Evolutionary conservation across 2,797 vertebrate genomes (phyloP).

Genomic region (Limosa lapponica): DNA sequence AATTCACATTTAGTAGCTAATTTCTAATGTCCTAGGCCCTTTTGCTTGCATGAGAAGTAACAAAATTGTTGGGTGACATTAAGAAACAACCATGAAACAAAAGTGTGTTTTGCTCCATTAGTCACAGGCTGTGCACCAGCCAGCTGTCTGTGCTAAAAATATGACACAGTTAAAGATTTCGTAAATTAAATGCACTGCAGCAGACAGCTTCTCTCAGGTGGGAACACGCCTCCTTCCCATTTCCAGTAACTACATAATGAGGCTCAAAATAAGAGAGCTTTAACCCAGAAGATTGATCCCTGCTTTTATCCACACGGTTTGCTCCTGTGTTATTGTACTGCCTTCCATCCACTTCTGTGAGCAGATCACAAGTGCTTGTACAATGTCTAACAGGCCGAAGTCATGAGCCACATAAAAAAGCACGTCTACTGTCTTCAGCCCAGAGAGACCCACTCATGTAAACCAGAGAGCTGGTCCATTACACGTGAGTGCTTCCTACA

Average conservation of each 20-base stretch:
- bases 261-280: not conserved
- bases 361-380: not conserved
- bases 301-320: not conserved
- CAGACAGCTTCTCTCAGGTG: slow-evolving; percentile 71
- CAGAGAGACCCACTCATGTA: not conserved
- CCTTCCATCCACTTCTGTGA: not conserved
- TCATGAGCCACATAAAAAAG: not conserved
- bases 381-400: not conserved
- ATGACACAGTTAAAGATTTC: slow-evolving; percentile 53
- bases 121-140: slow-evolving; percentile 72
- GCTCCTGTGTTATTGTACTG: not conserved
- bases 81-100: slow-evolving; percentile 65
- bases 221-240: slow-evolving; percentile 62
- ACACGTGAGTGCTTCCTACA: not conserved
- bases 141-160: slow-evolving; percentile 79
- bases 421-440: not conserved
- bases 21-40: slow-evolving; percentile 3
- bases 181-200: slow-evolving; percentile 69
- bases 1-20: slow-evolving; percentile 16
- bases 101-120: slow-evolving; percentile 73
- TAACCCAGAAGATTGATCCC: not conserved
- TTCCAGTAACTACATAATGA: slow-evolving; percentile 34
- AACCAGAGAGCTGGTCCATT: not conserved
- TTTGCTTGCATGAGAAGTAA: slow-evolving; percentile 47
- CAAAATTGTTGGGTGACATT: slow-evolving; percentile 63